These are phyloP conservation scores for Helicoverpa assulta DNA, from an alignment of 2,888 invertebrate species.

Conservation along the genomic window DNA sequence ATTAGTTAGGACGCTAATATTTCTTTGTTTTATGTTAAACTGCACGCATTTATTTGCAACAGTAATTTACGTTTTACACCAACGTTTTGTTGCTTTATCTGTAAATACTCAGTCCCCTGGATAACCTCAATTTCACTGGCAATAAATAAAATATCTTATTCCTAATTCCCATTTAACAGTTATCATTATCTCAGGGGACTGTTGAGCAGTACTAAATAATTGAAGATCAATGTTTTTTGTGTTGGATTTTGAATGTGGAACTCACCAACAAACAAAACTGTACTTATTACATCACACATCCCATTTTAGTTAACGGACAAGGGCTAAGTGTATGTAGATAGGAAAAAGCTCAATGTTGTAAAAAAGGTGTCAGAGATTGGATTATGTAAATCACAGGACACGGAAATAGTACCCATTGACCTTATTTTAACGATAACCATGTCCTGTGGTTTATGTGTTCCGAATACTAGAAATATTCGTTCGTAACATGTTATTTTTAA, in stretches of 20 bases:
- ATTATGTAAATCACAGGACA: background rate
- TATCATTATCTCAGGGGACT: conserved; percentile 17
- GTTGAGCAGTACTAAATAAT: conserved; percentile 9
- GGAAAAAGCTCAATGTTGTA: conserved; percentile 28
- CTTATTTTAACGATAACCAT: background rate
- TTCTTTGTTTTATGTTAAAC: conserved; percentile 30
- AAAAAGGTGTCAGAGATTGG: conserved; percentile 2
- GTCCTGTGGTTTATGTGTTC: conserved; percentile 2
- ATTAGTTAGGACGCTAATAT: conserved; percentile 47
- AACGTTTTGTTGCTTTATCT: conserved; percentile 31
- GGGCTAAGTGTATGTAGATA: conserved; percentile 16
- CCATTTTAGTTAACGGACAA: conserved; percentile 29
- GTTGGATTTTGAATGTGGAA: conserved; percentile 24
- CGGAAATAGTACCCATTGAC: background rate
- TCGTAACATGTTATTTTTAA: background rate
- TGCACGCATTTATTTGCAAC: conserved; percentile 53
- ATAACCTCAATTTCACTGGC: conserved; percentile 9
- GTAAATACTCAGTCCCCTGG: conserved; percentile 22
- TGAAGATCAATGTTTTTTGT: conserved; percentile 7
- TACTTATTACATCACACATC: conserved; percentile 17
- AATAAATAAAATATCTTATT: too few species aligned
- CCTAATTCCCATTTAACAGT: background rate
- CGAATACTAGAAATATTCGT: conserved; percentile 14
- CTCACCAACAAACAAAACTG: conserved; percentile 18
- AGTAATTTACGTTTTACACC: conserved; percentile 22